These are phyloP conservation scores for Pseudeuparius sepicola DNA, from an alignment of 2,888 invertebrate species.

Conservation along the genomic window DNA sequence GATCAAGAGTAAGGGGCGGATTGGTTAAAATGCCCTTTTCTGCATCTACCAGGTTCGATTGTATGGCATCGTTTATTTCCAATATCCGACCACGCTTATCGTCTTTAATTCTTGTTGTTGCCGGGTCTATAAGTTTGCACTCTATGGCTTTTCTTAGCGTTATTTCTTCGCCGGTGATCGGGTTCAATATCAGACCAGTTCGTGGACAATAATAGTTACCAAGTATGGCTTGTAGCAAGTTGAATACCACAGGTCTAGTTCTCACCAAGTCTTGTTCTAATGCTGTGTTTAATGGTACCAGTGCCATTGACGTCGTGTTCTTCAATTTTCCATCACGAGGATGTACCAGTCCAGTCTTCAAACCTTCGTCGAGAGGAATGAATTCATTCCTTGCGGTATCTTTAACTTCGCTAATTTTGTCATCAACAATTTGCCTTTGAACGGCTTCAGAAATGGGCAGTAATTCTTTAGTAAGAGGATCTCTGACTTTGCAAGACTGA, in stretches of 20 bases:
- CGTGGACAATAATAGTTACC: constrained; percentile 67
- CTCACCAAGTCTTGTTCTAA: constrained; percentile 59
- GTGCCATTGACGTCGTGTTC: constrained; percentile 59
- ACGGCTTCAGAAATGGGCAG: constrained; percentile 69
- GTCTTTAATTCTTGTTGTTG: constrained; percentile 63
- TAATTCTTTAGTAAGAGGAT: constrained; percentile 60
- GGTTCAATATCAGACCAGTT: constrained; percentile 66
- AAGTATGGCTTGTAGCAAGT: constrained; percentile 63
- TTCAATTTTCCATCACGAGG: constrained; percentile 61
- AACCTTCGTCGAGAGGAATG: constrained; percentile 64
- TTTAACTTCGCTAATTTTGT: constrained; percentile 69
- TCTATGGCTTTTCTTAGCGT: constrained; percentile 67
- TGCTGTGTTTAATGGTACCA: constrained; percentile 61
- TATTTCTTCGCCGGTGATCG: constrained; percentile 62
- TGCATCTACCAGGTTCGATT: constrained; percentile 58
- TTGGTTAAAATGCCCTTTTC: constrained; percentile 58
- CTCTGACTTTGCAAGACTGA: constrained; percentile 58
- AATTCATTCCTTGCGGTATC: constrained; percentile 64
- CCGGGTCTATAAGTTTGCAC: constrained; percentile 60
- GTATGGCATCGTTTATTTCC: constrained; percentile 59
- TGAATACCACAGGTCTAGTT: constrained; percentile 58
- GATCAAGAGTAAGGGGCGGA: constrained; percentile 63
- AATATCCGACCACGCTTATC: constrained; percentile 57
- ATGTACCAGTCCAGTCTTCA: constrained; percentile 57
- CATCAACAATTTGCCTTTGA: constrained; percentile 68